phyloP scores from a whole-genome alignment of 2,888 invertebrate species.

The Lithophane leautieri region DNA sequence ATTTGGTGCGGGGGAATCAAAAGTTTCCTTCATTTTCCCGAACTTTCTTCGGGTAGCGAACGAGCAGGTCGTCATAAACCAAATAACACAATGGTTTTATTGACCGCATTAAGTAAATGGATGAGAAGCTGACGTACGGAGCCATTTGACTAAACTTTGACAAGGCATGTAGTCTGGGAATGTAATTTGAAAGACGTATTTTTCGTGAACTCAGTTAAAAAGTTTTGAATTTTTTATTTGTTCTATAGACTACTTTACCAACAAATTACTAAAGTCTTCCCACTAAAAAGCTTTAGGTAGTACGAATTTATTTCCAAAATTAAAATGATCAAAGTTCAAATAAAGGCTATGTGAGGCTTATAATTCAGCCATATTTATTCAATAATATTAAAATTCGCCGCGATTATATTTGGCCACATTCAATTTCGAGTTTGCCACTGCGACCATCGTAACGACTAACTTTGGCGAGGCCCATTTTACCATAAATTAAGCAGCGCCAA shows the following conservation, averaged over 20 bases:
- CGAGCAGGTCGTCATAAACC: slow-evolving; percentile 82
- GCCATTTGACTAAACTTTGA: slow-evolving; percentile 79
- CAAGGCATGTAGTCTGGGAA: slow-evolving; percentile 62
- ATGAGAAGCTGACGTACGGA: slow-evolving; percentile 79
- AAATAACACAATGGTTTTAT: slow-evolving; percentile 87
- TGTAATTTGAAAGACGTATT: slow-evolving; percentile 27
- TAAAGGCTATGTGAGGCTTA: slow-evolving; percentile 7
- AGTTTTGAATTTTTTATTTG: slow-evolving; percentile 20
- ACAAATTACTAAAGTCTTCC: slow-evolving; percentile 13
- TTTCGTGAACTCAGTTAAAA: slow-evolving; percentile 24
- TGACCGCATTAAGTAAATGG: slow-evolving; percentile 86
- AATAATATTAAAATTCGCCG: slow-evolving; percentile 38
- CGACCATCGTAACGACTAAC: slow-evolving; percentile 51
- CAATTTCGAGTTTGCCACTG: slow-evolving; percentile 34
- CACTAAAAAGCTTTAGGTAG: neutral
- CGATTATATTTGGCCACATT: slow-evolving; percentile 37
- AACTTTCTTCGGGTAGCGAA: slow-evolving; percentile 74
- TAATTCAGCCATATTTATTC: slow-evolving; percentile 31
- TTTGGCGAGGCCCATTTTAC: slow-evolving; percentile 52
- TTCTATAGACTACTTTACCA: slow-evolving; percentile 3
- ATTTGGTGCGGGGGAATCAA: slow-evolving; percentile 75
- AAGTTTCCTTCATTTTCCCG: slow-evolving; percentile 76
- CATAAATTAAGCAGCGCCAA: slow-evolving; percentile 54
- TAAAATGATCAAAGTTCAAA: slow-evolving; percentile 24
- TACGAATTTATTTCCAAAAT: slow-evolving; percentile 21